Evolutionary conservation across 2,797 vertebrate species (phyloP), one percentile per base, ranked within the genome.

Genomic region (Cottoperca gobio): DNA sequence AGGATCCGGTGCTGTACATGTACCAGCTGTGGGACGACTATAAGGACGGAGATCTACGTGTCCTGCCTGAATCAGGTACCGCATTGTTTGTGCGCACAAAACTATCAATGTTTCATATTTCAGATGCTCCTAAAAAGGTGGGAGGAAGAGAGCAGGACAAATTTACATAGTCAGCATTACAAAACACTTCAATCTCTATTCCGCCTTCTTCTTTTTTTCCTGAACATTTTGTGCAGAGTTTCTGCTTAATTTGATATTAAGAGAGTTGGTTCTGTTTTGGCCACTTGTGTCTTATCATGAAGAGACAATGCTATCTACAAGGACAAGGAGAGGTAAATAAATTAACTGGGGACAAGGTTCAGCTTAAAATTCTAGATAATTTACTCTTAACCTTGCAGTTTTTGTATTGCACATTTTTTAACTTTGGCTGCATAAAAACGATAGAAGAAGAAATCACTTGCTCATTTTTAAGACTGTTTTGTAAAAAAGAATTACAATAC

Each of bases 11-110:
- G 66, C 93, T 96, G 66, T 96, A 96, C 85, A 96, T 96, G 95
- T 96, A 96, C 85, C 95, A 96, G 90, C 92, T 96, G 48, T 95
- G 95, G 95, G 95, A 96, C 50, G 95, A 96, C 85, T 96, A 95
- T 75, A 95, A 95, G 80, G 95, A 96, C 19, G 95, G 95, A 59
- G 95, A 96, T 82, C 93, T 96, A 6, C 95, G 95, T 14, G 95
- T 96, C 73, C 86, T 96, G 58, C 95, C 95, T 1, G 95, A 96
- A 86, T 95, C 95, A 60, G 95, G 95, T 96, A 82, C 14, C 63
- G 58, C 2, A 8, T 16, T 52, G 35, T 52, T 35, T 16, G 21
- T 71, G 10, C 53, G 53, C 39, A 39, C 28, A 21, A 52, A 79
- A 65, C 26, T 39, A 31, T 55, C 6, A 46, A 1, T 67, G 62